Base-by-base conservation (phyloP, 2,113 vertebrate genomes). In the Elgaria multicarinata region DNA sequence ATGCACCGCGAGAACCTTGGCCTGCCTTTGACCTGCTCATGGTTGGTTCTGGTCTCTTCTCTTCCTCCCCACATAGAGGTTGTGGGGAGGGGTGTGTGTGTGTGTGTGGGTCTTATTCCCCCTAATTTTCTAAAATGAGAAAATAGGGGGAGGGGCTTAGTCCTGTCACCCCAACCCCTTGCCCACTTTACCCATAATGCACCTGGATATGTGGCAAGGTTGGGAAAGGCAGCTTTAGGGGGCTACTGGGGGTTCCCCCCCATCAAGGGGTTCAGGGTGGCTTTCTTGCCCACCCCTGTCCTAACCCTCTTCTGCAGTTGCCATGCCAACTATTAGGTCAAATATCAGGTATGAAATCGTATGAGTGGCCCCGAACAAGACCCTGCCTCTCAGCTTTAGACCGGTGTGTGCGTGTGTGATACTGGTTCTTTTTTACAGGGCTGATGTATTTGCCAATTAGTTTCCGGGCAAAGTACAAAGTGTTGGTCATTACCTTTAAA, bases 201-300 rank as follows among this genome's bases (percentile, higher is more conserved):
- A 74, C 72, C n/a, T 39, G n/a, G 18, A 18, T 26, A 46, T 22
- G 6, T 24, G 36, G 7, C n/a, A 26, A 44, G 3, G 39, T 22
- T n/a, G 33, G 22, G 14, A n/a, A 71, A 36, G 14, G 16, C n/a
- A 72, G n/a, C 16, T 72, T 72, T 5, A 13, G 67, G n/a, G 16
- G 10, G 0, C 6, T 0, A 0, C 2, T 39, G 42, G 33, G 4
- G 0, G 0, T 18, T 2, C 72, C 0, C 3, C 64, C 13, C 3
- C 1, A 3, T 53, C 0, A 6, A 71, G 3, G 0, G 2, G 1
- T n/a, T 72, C 12, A 13, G 28, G 74, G 14, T 42, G 1, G 4
- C 0, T 1, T 0, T 9, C 3, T 4, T 2, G 2, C 1, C 1
- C 0, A 1, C 2, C 0, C 14, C 14, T 53, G 0, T 24, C 20